Evolutionary conservation across 92 coral and sea anemone species (phyloP).

Genomic region (Galaxea fascicularis): DNA sequence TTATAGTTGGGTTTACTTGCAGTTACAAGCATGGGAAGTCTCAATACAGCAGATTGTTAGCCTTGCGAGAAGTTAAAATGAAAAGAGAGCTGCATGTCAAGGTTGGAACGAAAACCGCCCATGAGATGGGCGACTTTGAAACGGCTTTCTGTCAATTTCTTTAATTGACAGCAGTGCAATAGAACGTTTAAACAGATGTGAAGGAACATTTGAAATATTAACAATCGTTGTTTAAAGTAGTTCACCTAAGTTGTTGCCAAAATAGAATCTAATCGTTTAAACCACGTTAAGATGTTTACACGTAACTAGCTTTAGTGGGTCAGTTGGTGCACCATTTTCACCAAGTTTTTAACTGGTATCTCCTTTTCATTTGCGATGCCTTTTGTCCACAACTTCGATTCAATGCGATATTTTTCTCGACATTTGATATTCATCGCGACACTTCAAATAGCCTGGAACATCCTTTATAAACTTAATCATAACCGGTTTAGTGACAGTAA

Average conservation of each 20-base stretch:
- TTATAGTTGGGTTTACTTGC: slow-evolving; percentile 21
- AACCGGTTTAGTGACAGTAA: too few species aligned
- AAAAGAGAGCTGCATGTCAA: slow-evolving; percentile 3
- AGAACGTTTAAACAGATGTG: slow-evolving; percentile 9
- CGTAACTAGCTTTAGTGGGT: not conserved
- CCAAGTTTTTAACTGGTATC: too few species aligned
- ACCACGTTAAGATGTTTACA: not conserved
- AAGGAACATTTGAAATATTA: not conserved
- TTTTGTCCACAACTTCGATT: too few species aligned
- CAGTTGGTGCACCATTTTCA: not conserved
- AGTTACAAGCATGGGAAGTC: slow-evolving; percentile 10
- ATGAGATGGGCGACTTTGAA: not conserved
- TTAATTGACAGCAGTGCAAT: slow-evolving; percentile 11
- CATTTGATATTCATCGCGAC: too few species aligned
- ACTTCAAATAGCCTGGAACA: too few species aligned
- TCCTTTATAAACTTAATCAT: too few species aligned
- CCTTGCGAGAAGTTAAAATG: not conserved
- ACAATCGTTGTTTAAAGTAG: not conserved
- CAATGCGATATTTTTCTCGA: too few species aligned
- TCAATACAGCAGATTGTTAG: not conserved
- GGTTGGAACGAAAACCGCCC: not conserved
- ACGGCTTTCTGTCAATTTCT: not conserved
- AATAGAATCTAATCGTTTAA: not conserved
- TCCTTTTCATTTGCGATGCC: too few species aligned
- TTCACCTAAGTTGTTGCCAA: not conserved